These are phyloP conservation scores for Calidris pugnax DNA, from an alignment of 2,113 vertebrate species.

Conservation along the genomic window DNA sequence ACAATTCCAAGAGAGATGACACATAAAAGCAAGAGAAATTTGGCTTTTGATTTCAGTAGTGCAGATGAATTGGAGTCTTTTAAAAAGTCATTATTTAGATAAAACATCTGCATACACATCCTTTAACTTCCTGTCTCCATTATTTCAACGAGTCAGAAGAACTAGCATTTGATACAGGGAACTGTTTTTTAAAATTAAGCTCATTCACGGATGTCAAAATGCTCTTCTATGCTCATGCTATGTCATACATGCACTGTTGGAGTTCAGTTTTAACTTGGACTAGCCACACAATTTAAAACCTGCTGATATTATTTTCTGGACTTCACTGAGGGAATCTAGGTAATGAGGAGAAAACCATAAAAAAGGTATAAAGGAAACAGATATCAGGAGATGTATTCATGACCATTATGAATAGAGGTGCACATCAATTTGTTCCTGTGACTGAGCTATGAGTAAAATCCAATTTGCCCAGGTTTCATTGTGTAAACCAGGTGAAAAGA, in stretches of 20 bases:
- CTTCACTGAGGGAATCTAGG: not conserved
- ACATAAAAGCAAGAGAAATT: not conserved
- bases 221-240: not conserved
- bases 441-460: not conserved
- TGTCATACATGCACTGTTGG: not conserved
- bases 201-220: not conserved
- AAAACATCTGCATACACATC: not conserved
- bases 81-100: not conserved
- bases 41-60: not conserved
- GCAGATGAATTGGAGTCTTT: not conserved
- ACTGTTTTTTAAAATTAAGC: not conserved
- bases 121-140: not conserved
- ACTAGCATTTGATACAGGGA: not conserved
- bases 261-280: not conserved
- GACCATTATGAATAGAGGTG: not conserved
- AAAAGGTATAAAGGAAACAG: not conserved
- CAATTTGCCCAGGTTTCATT: slow-evolving; percentile 2
- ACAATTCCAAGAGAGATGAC: not conserved
- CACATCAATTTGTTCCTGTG: not conserved
- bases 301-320: not conserved
- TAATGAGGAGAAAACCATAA: not conserved
- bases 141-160: not conserved
- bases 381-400: not conserved
- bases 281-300: not conserved
- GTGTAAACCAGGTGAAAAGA: slow-evolving; percentile 20